phyloP scores from a whole-genome alignment of 2,113 vertebrate species.

The Pampusana beccarii region DNA sequence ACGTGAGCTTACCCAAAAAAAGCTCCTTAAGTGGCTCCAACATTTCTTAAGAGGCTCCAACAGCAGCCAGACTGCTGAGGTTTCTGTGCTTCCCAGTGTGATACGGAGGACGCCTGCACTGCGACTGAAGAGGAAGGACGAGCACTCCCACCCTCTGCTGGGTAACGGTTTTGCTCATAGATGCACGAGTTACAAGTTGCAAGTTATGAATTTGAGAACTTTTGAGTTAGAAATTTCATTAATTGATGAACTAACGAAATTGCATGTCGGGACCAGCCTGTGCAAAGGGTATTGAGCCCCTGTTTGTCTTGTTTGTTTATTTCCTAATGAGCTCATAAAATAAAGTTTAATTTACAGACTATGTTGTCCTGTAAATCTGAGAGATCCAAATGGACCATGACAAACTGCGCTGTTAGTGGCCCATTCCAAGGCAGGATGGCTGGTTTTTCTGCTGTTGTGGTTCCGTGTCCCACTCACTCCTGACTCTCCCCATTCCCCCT shows the following conservation, averaged over 20 bases:
- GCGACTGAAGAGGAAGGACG: no score
- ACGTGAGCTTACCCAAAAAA: neutral
- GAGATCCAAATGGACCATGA: neutral
- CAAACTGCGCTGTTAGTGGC: rapidly evolving
- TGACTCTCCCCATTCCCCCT: neutral
- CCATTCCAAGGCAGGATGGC: neutral
- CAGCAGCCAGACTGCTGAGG: neutral
- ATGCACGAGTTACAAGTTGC: neutral
- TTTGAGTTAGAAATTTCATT: neutral
- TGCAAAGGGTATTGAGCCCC: neutral
- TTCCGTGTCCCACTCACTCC: no score
- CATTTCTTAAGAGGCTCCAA: neutral
- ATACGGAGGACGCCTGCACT: no score
- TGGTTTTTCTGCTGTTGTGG: neutral
- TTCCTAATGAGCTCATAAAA: neutral
- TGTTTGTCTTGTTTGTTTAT: neutral
- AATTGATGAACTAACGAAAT: neutral
- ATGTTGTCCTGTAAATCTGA: neutral
- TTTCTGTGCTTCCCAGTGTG: no score
- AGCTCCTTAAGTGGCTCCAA: neutral
- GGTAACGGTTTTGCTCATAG: neutral
- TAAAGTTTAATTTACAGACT: neutral
- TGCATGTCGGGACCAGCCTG: neutral
- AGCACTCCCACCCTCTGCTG: neutral
- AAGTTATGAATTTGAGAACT: neutral